phyloP scores from a whole-genome alignment of 2,888 invertebrate species.

The Cephonodes hylas region DNA sequence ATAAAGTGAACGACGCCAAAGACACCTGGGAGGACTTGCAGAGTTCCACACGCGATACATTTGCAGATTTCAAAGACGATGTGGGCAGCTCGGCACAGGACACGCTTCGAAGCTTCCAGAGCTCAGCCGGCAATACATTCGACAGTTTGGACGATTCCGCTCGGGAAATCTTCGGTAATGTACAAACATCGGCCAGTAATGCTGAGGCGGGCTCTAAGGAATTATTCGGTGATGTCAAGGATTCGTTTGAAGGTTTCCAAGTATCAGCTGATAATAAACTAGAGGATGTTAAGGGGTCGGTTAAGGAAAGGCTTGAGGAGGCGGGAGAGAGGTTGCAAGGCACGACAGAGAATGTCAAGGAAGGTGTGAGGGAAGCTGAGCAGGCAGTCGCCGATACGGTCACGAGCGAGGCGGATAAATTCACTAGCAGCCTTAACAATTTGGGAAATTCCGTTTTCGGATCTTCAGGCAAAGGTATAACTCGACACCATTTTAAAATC shows the following conservation, averaged over 20 bases:
- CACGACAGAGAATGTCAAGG: conserved; percentile 38
- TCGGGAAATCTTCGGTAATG: conserved; percentile 53
- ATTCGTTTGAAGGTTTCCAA: conserved; percentile 72
- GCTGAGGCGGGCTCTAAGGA: conserved; percentile 55
- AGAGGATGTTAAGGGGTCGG: conserved; percentile 60
- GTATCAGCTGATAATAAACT: conserved; percentile 70
- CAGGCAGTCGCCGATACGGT: conserved; percentile 46
- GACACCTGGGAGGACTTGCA: conserved; percentile 71
- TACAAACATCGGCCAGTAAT: conserved; percentile 42
- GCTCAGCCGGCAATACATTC: conserved; percentile 74
- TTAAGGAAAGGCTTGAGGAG: conserved; percentile 49
- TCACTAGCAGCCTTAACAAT: conserved; percentile 71
- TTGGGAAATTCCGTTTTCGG: conserved; percentile 73
- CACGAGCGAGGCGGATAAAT: conserved; percentile 62
- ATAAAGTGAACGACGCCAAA: conserved; percentile 60
- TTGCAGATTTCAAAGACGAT: conserved; percentile 66
- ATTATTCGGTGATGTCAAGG: conserved; percentile 59
- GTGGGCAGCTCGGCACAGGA: conserved; percentile 69
- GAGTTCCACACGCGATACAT: conserved; percentile 70
- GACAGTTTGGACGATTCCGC: conserved; percentile 73
- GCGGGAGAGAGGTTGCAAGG: conserved; percentile 53
- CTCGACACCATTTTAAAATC: background rate
- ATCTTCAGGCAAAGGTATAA: conserved; percentile 71
- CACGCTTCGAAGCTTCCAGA: conserved; percentile 73
- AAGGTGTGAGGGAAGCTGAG: conserved; percentile 42